Evolutionary conservation across 2,797 vertebrate species (phyloP), one percentile per base, ranked within the genome.

Genomic region (Syngnathus rostellatus): DNA sequence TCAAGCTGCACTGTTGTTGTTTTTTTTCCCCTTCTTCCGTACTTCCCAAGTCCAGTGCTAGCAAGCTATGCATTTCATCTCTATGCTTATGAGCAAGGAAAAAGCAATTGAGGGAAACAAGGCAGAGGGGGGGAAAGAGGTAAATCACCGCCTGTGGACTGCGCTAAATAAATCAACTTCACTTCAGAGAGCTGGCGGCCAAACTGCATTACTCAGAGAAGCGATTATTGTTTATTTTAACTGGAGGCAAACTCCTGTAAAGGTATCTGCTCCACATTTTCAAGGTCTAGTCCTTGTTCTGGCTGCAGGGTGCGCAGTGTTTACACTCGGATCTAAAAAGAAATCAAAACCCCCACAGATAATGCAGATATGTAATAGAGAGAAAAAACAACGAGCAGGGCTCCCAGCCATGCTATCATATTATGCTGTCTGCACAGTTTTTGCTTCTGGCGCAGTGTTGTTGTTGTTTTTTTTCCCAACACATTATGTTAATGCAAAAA

Each of bases 151-250:
- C 71, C 71, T 12, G 68, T 68, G 69, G 72, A 65, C 63, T 62
- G 67, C 1, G 31, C 69, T 71, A 72, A 85, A 81, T 78, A 84
- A 78, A 82, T 87, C 76, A 74, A 25, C 66, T 71, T 74, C 75
- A 80, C 77, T 53, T 75, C 69, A 66, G 68, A 74, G 67, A 59
- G 78, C 84, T 73, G 64, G 1, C 62, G 77, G 83, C 73, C 53
- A 72, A 73, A 76, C 65, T 39, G 71, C 72, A 79, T 85, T 78
- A 78, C 76, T 80, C 75, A 81, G 69, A 75, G 72, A 76, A 69
- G 64, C 37, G 2, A 17, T 85, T 78, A 76, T 80, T 85, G 75
- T 86, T 87, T 79, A 82, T 83, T 85, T 80, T 82, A 69, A 81
- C 77, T 75, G 55, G 69, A 59, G 75, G 80, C 69, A 6, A 73